Conservation (phyloP, 2,113 vertebrate species). For the Equus quagga region DNA sequence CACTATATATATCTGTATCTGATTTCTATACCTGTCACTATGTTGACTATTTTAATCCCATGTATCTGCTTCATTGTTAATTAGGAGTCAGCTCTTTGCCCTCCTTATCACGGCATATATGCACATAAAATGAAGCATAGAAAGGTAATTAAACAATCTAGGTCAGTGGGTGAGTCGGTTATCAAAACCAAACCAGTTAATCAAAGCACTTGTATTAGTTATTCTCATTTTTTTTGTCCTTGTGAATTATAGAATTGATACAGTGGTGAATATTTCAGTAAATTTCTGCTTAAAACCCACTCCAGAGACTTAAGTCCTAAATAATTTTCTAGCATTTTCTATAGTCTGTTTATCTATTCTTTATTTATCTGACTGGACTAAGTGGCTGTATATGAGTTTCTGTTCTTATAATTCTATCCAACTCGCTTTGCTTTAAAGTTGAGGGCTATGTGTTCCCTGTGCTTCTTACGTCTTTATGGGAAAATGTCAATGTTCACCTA, state of each 20-base stretch:
- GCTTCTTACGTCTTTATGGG: not conserved
- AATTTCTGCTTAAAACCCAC: not conserved
- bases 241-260: not conserved
- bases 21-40: not conserved
- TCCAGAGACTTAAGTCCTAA: not conserved
- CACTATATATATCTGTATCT: not conserved
- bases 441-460: rapidly evolving
- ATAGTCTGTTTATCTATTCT: not conserved
- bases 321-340: not conserved
- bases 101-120: not conserved
- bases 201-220: not conserved
- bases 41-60: not conserved
- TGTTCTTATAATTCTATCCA: not conserved
- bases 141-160: not conserved
- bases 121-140: not conserved
- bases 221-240: not conserved
- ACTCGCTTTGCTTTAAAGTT: not conserved
- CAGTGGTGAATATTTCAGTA: not conserved
- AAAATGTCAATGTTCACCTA: not conserved
- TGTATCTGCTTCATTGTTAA: not conserved
- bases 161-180: not conserved
- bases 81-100: not conserved
- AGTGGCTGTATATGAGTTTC: not conserved
- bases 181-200: not conserved
- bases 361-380: not conserved